These are phyloP conservation scores for Bradypus variegatus DNA, from an alignment of 2,797 vertebrate genomes.

Conservation along the genomic window DNA sequence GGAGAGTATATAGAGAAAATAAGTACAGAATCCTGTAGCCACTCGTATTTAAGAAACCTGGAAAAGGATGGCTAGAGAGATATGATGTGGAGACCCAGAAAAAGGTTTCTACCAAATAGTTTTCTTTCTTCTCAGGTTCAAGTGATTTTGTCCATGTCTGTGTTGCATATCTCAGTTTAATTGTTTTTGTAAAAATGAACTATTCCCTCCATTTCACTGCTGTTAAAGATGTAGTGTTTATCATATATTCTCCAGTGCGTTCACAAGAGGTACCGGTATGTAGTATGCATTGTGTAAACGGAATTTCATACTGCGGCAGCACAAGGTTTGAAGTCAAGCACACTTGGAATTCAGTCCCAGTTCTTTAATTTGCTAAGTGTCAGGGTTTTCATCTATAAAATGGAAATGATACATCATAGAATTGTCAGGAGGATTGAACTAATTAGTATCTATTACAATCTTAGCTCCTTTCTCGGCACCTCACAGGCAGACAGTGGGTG, in stretches of 20 bases:
- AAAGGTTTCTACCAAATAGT: neutral
- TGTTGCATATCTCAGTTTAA: neutral
- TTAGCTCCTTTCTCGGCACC: neutral
- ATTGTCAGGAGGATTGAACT: neutral
- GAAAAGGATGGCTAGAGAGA: neutral
- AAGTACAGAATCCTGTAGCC: neutral
- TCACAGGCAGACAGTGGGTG: neutral
- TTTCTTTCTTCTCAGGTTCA: neutral
- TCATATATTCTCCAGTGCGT: neutral
- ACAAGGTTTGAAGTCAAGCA: neutral
- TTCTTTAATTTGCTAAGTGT: neutral
- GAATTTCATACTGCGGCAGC: neutral
- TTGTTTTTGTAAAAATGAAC: neutral
- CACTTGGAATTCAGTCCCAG: neutral
- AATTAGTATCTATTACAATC: neutral
- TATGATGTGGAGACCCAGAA: neutral
- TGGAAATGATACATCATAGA: neutral
- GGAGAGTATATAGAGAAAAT: neutral
- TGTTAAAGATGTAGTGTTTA: no score
- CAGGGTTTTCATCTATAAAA: neutral
- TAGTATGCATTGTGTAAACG: accelerated
- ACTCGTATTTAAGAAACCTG: neutral
- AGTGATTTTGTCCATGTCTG: neutral
- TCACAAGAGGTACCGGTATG: no score
- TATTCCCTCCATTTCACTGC: neutral